phyloP scores from a whole-genome alignment of 2,797 vertebrate species.

The Xerus rutilus region DNA sequence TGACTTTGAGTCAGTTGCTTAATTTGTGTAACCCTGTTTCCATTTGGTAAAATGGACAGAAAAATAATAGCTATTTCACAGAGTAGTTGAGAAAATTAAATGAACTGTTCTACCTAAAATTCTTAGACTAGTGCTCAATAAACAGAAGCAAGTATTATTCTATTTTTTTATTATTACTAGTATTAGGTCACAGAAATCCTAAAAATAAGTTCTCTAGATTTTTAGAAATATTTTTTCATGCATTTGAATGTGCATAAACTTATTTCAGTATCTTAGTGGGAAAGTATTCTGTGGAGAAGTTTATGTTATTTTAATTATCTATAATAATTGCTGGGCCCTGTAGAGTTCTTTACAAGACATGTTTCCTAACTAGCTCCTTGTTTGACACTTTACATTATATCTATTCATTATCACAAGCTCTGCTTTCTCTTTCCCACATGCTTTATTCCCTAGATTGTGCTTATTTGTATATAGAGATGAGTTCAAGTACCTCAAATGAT shows the following conservation, averaged over 20 bases:
- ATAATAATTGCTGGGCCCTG: background rate
- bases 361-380: background rate
- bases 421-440: background rate
- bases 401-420: background rate
- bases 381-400: background rate
- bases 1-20: background rate
- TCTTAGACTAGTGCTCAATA: background rate
- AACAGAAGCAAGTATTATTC: background rate
- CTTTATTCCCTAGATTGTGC: background rate
- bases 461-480: background rate
- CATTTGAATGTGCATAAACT: background rate
- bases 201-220: background rate
- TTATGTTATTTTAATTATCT: background rate
- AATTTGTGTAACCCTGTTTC: background rate
- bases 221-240: background rate
- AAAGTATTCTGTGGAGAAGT: background rate
- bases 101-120: background rate
- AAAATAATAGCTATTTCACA: background rate
- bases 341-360: background rate
- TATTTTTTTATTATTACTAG: background rate
- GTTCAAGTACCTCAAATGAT: background rate
- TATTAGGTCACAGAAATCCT: background rate
- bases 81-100: slow-evolving; percentile 6
- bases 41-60: background rate
- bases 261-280: background rate